Base-by-base conservation (phyloP, 2,113 vertebrate species). In the Oreochromis aureus region DNA sequence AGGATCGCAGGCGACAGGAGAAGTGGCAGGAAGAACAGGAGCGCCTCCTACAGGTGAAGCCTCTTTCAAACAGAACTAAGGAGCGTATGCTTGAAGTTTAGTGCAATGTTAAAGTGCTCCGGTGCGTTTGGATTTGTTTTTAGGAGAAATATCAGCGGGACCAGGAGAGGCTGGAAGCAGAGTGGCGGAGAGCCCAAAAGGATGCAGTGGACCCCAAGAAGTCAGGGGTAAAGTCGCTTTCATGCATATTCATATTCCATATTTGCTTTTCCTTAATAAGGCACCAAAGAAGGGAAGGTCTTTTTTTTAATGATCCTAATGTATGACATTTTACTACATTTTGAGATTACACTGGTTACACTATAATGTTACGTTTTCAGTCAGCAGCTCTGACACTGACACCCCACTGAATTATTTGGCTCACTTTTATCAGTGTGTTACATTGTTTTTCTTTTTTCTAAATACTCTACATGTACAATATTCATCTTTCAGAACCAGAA, bases 21-120 rank as follows among this genome's bases (percentile, higher is more conserved):
- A 97, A 97, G 90, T 99, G 98, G 99, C 99, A 99, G 92, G 97
- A 97, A 92, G 98, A 99, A 83, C 99, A 99, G 91, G 98, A 99
- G 22, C 97, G 97, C 81, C 96, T 98, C 78, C 95, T 99, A 80
- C 98, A 99, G 98, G 99, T 99, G 7, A 82, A 80, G 9, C 73
- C 3, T 27, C 2, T 30, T 44, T 22, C 63, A 76, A 27, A 44
- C 46, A 41, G 13, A 59, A 24, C 12, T 55, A 39, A 6, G 51
- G 24, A 27, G 3, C 3, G 11, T n/a, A 51, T 19, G 27, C 8
- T 82, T 82, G 4, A 27, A 11, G 30, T 69, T 55, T 22, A 44
- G 7, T 16, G 10, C 10, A 73, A 19, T 7, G 18, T 44, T 7
- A 8, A 36, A 46, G 48, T 18, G 10, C 53, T 53, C 18, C 10